phyloP scores from a whole-genome alignment of 2,113 vertebrate species.

The Embiotoca jacksoni region DNA sequence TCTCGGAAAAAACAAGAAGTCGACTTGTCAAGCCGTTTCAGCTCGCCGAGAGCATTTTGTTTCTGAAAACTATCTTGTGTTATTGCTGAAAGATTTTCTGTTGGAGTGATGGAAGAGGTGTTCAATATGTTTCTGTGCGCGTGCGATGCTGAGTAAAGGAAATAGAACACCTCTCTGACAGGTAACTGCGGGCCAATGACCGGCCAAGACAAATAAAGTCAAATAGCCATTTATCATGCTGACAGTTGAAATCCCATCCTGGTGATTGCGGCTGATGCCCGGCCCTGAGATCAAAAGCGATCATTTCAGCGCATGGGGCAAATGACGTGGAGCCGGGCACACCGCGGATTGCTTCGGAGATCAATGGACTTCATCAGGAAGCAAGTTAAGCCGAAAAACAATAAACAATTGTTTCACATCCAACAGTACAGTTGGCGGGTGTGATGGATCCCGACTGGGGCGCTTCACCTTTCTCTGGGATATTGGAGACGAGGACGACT shows the following conservation, averaged over 20 bases:
- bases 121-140: slow-evolving; percentile 58
- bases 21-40: slow-evolving; percentile 31
- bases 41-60: neutral
- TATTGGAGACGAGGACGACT: slow-evolving; percentile 61
- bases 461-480: slow-evolving; percentile 55
- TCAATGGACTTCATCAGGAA: slow-evolving; percentile 79
- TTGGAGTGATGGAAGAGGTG: slow-evolving; percentile 67
- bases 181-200: slow-evolving; percentile 51
- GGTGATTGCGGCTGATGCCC: slow-evolving; percentile 76
- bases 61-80: slow-evolving; percentile 33
- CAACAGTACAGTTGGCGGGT: slow-evolving; percentile 48
- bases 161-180: slow-evolving; percentile 69
- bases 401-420: slow-evolving; percentile 74
- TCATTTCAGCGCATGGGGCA: slow-evolving; percentile 63
- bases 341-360: slow-evolving; percentile 60
- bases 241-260: slow-evolving; percentile 76
- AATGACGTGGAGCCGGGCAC: slow-evolving; percentile 51
- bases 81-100: slow-evolving; percentile 75
- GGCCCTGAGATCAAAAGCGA: slow-evolving; percentile 61
- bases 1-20: slow-evolving; percentile 37
- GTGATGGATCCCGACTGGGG: slow-evolving; percentile 63
- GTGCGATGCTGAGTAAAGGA: slow-evolving; percentile 66
- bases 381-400: slow-evolving; percentile 70
- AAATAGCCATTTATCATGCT: slow-evolving; percentile 76
- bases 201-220: slow-evolving; percentile 75